Evolutionary conservation across 2,888 invertebrate species (phyloP), one percentile per base, ranked within the genome.

Genomic region (Melanargia galathea): DNA sequence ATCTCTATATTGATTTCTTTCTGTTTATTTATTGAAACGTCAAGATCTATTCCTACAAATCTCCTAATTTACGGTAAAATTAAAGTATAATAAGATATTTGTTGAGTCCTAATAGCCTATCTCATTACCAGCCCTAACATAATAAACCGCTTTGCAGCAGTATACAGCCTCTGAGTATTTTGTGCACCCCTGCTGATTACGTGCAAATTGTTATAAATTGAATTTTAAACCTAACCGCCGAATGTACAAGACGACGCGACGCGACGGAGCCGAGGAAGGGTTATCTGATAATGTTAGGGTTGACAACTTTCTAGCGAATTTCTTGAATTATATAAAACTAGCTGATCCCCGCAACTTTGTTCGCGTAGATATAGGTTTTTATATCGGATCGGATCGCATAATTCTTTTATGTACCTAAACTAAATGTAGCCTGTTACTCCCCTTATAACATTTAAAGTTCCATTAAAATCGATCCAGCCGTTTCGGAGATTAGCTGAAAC

Each of bases 181-280:
- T 87, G 84, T 81, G 70, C 76, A 72, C 86, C 81, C 80, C 78
- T 77, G 76, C 81, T 88, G 90, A 90, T 90, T 91, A 87, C 86
- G 81, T 80, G 80, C 84, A 90, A 91, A 91, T 90, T 90, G 91
- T 86, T 84, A 91, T 85, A 90, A 91, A 90, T 90, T 90, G 90
- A 87, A 90, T 90, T 88, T 90, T 84, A 89, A 90, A 88, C 83
- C 89, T 80, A 80, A 80, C 84, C 78, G 76, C 79, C 75, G 77
- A 79, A 74, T 76, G 67, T 66, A 61, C 72, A 72, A 63, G 62
- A 66, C 62, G 45, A 46, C 35, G 58, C 22, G 48, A 48, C 48
- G 68, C 62, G 81, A 76, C 61, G 73, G 73, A 70, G 72, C 67
- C 60, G 68, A 52, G 78, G 78, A 87, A 84, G 90, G 86, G 87